Evolutionary conservation across 2,888 invertebrate genomes (phyloP).

Genomic region (Tenthredo scrophulariae): DNA sequence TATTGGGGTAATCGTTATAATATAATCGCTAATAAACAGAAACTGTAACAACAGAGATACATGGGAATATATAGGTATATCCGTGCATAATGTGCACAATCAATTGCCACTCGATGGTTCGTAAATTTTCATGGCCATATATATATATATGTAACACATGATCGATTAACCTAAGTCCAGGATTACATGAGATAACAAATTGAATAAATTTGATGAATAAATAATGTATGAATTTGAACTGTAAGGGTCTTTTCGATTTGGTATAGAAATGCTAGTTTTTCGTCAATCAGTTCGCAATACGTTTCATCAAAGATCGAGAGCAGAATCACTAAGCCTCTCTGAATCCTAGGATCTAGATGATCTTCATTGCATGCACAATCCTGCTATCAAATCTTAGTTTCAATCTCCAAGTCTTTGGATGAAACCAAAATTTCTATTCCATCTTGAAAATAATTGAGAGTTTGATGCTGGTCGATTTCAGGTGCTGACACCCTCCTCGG

Average conservation of each 20-base stretch:
- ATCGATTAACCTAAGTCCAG: background rate
- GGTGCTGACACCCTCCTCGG: constrained; percentile 93
- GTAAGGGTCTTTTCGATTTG: background rate
- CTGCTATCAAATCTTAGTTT: too few species aligned
- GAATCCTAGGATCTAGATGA: too few species aligned
- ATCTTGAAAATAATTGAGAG: background rate
- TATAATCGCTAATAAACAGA: background rate
- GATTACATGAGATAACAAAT: background rate
- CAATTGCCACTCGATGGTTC: background rate
- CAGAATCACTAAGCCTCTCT: too few species aligned
- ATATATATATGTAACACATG: background rate
- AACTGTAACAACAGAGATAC: background rate
- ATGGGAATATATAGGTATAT: background rate
- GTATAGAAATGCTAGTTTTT: too few species aligned
- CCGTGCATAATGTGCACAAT: background rate
- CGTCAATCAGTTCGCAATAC: too few species aligned
- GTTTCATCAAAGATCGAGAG: too few species aligned
- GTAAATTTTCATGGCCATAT: background rate
- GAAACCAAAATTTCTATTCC: background rate
- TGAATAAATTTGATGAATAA: background rate
- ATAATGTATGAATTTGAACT: background rate
- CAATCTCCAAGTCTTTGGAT: too few species aligned
- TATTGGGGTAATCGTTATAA: constrained; percentile 6
- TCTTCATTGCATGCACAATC: too few species aligned
- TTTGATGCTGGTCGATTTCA: constrained; percentile 69